These are phyloP conservation scores for Brevimyrus niger DNA, from an alignment of 2,113 vertebrate species.

Conservation along the genomic window DNA sequence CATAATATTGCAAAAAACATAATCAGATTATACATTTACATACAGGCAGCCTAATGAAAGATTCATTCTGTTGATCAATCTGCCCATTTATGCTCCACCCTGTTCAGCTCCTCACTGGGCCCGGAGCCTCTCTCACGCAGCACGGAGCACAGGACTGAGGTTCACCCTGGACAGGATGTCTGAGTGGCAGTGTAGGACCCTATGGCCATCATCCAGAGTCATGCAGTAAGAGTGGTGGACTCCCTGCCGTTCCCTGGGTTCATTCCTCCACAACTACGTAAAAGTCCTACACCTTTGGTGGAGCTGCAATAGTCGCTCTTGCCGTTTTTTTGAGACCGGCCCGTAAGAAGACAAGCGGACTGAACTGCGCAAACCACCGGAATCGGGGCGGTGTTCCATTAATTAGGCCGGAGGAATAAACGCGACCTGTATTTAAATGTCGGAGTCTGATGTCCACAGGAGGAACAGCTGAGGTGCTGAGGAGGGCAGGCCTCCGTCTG, in stretches of 20 bases:
- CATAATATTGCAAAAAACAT: too few species aligned
- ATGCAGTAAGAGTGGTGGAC: slow-evolving; percentile 41
- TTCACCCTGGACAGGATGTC: slow-evolving; percentile 7
- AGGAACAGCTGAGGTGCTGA: not conserved
- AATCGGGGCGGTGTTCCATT: not conserved
- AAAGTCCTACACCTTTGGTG: not conserved
- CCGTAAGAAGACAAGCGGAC: not conserved
- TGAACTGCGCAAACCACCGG: not conserved
- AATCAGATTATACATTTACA: too few species aligned
- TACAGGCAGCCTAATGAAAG: too few species aligned
- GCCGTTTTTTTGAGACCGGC: not conserved
- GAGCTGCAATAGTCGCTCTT: not conserved
- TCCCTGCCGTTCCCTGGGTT: slow-evolving; percentile 42
- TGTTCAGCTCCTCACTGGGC: not conserved
- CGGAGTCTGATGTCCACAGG: not conserved
- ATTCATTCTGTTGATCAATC: not conserved
- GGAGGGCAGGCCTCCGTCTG: not conserved
- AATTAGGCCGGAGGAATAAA: not conserved
- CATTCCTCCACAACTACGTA: slow-evolving; percentile 47
- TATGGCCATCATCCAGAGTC: slow-evolving; percentile 48
- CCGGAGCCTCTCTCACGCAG: not conserved
- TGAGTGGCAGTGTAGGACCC: slow-evolving; percentile 60
- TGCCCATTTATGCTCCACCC: not conserved
- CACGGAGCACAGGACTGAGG: not conserved
- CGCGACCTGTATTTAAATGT: slow-evolving; percentile 1